Evolutionary conservation across 2,888 invertebrate species (phyloP), one percentile per base, ranked within the genome.

Genomic region (Phengaris alcon): DNA sequence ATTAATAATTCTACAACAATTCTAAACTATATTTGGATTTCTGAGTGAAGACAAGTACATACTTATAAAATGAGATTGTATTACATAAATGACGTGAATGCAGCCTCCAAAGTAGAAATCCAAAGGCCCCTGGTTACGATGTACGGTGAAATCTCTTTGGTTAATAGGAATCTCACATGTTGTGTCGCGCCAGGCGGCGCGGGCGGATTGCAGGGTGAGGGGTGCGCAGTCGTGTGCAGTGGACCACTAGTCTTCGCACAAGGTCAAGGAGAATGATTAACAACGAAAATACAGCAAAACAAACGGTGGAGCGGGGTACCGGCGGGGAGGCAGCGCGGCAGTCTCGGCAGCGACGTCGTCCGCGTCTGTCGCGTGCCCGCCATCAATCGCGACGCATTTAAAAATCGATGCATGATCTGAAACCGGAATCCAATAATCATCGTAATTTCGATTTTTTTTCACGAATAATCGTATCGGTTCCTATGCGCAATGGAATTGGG

Each of bases 191-290:
- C 86, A 86, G 87, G 87, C 87, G 85, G 82, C 85, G 88, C 88
- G 89, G 86, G 87, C 81, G 87, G 86, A 84, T 81, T 81, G 87
- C 84, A 83, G 87, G 88, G 89, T 82, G 89, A 87, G 91, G 91
- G 91, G 91, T 89, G 89, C 87, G 87, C 90, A 90, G 87, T 91
- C 90, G 90, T 91, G 92, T 92, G 91, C 91, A 93, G 92, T 91
- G 91, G 93, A 91, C 93, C 93, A 93, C 92, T 93, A 90, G 86
- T 87, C 93, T 90, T 90, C 91, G 93, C 91, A 91, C 92, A 92
- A 93, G 92, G 93, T 93, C 93, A 93, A 93, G 93, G 94, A 93
- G 94, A 93, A 94, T 94, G 93, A 94, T 94, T 94, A 94, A 93
- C 92, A 91, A 91, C 91, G 91, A 93, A 93, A 93, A 92, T 93